Evolutionary conservation across 2,113 vertebrate genomes (phyloP), one percentile per base, ranked within the genome.

Genomic region (Dipodomys merriami): DNA sequence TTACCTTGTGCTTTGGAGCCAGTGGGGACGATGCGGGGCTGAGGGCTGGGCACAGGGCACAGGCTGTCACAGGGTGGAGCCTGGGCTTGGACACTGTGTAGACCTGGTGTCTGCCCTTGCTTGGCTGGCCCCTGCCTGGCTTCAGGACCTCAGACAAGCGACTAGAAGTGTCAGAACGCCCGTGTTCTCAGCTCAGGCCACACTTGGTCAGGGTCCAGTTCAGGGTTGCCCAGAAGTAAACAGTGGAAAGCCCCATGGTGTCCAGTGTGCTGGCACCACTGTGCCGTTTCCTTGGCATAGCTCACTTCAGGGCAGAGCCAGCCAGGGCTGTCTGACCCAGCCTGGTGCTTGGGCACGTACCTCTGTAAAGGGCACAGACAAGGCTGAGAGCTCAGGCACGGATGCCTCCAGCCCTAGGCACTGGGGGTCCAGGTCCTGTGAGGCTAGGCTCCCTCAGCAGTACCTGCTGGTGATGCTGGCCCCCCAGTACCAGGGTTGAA

Each of bases 171-270:
- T 79, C 82, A 1, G 3, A 4, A 22, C 46, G 13, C 57, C 71
- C 0, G 0, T 25, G 46, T 83, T 44, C 46, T 39, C 68, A 49
- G n/a, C n/a, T 33, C 46, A 15, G 53, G 53, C 8, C 11, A 44
- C 19, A 1, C 68, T 39, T 39, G 39, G 39, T 27, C 1, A 1
- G 30, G 6, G 16, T 23, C 7, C 74, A 1, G 15, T 22, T 74
- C 2, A 10, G 67, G 49, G 64, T 29, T 53, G 33, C 57, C 15
- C 0, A 29, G n/a, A 35, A 64, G 44, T 49, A 49, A 12, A 65
- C 22, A 19, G 23, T 7, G 8, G 13, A 39, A 35, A 60, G 23
- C 73, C 25, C 18, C 1, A 13, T 19, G 0, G n/a, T 2, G 0
- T 60, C 33, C 60, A 12, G 29, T 39, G 71, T 69, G 39, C 8